Conservation (phyloP, 1,140 invertebrate genomes). For the Micrasema minimum region DNA sequence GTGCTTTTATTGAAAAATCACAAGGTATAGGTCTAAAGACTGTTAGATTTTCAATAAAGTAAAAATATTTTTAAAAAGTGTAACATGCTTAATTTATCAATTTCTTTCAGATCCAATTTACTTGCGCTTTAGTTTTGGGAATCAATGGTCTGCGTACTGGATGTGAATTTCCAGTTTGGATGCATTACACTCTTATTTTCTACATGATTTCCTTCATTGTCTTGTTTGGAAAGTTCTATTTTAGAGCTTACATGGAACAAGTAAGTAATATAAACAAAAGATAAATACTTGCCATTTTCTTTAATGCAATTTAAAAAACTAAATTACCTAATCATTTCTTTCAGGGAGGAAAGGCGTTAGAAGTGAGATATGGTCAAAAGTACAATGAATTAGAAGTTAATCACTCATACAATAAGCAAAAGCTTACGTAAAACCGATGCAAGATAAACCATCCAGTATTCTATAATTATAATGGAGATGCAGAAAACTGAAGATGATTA, state of each 20-base stretch:
- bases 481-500: too few species aligned
- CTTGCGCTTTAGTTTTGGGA: conserved; percentile 83
- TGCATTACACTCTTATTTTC: conserved; percentile 90
- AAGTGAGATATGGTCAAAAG: conserved; percentile 64
- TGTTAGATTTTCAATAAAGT: too few species aligned
- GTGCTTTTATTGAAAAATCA: too few species aligned
- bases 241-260: conserved; percentile 82
- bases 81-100: too few species aligned
- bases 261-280: conserved; percentile 61
- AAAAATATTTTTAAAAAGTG: too few species aligned
- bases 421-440: conserved; percentile 39
- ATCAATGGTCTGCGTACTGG: conserved; percentile 83
- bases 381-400: conserved; percentile 58
- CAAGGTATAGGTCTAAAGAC: too few species aligned
- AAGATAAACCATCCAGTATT: not conserved
- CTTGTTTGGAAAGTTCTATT: conserved; percentile 93
- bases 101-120: conserved; percentile 86
- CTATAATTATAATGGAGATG: too few species aligned
- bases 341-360: conserved; percentile 66
- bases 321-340: conserved; percentile 44
- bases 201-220: conserved; percentile 93
- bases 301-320: too few species aligned
- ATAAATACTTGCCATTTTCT: too few species aligned
- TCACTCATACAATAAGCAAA: conserved; percentile 51
- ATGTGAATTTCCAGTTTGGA: conserved; percentile 93